These are phyloP conservation scores for Teleogryllus oceanicus DNA, from an alignment of 2,888 invertebrate species.

Conservation along the genomic window DNA sequence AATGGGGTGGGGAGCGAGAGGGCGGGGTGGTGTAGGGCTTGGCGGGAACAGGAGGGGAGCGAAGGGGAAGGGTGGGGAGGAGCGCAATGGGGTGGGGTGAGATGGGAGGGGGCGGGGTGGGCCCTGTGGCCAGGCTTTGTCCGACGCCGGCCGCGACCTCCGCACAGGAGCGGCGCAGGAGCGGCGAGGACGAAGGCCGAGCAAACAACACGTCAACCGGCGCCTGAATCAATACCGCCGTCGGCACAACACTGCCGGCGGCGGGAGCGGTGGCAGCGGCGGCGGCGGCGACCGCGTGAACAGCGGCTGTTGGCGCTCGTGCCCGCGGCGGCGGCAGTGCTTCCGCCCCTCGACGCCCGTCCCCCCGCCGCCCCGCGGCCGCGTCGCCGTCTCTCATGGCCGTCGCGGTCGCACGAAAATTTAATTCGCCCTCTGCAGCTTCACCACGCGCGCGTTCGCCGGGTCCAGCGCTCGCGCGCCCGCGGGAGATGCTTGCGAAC, in stretches of 20 bases:
- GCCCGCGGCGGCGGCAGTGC: no score
- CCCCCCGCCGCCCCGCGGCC: no score
- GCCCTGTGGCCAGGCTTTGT: neutral
- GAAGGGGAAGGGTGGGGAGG: neutral
- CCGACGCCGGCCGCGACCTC: neutral
- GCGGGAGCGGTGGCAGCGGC: neutral
- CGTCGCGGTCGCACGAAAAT: no score
- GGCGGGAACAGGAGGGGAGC: neutral
- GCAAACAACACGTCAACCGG: slow-evolving; percentile 18
- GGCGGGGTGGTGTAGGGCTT: neutral
- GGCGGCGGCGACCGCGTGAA: no score
- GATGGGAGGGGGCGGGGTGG: neutral
- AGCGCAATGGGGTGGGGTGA: neutral
- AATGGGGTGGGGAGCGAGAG: neutral
- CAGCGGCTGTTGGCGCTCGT: no score
- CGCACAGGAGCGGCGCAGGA: neutral
- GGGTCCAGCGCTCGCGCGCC: no score
- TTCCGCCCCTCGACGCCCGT: no score
- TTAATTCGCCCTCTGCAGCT: no score
- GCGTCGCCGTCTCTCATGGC: no score
- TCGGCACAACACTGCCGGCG: neutral
- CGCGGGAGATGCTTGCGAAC: no score
- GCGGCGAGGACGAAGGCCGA: neutral
- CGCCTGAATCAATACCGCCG: neutral
- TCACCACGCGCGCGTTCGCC: no score